Base-by-base conservation (phyloP, 2,888 invertebrate species). In the Sphecodes monilicornis region DNA sequence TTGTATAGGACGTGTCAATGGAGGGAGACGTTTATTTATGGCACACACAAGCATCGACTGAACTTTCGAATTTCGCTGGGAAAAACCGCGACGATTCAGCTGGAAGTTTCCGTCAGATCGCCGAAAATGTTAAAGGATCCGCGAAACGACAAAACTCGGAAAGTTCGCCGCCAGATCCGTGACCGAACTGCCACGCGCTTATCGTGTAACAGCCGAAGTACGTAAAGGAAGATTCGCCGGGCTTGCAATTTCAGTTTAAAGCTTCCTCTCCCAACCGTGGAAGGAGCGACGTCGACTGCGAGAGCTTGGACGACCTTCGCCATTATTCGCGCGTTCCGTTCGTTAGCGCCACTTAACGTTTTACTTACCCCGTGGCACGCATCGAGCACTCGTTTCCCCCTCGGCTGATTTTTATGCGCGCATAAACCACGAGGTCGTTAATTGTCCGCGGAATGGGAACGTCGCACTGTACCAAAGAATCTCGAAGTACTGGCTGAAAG, bases 381-480 rank as follows among this genome's bases (percentile, higher is more conserved):
- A 43, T 75, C 70, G 22, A 78, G 75, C 64, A 50, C 46, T 26
- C 77, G 76, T 70, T 85, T 74, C 29, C 39, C 75, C 75, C 57
- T 43, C 46, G 64, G 78, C 6, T 70, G 86, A 80, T 78, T 86
- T 86, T 86, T 86, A 86, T 43, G 81, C 76, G 73, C 75, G 79
- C 86, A 81, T 86, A 86, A 78, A 86, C 76, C 84, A 39, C 36
- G 46, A 43, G 46, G 60, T 76, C 84, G 85, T 86, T 85, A 79
- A 78, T 36, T 70, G 11, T 39, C 73, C 74, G 70, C 72, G 70
- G 41, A n/a, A 8, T 29, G 39, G 11, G 32, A 29, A 43, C 3
- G 13, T n/a, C 29, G 36, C 26, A 29, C 13, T 13, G 57, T 60
- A 29, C 29, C 60, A 13, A 29, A 60, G 29, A 13, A 16, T 57